These are phyloP conservation scores for Encarsia formosa DNA, from an alignment of 2,888 invertebrate species.

Conservation along the genomic window DNA sequence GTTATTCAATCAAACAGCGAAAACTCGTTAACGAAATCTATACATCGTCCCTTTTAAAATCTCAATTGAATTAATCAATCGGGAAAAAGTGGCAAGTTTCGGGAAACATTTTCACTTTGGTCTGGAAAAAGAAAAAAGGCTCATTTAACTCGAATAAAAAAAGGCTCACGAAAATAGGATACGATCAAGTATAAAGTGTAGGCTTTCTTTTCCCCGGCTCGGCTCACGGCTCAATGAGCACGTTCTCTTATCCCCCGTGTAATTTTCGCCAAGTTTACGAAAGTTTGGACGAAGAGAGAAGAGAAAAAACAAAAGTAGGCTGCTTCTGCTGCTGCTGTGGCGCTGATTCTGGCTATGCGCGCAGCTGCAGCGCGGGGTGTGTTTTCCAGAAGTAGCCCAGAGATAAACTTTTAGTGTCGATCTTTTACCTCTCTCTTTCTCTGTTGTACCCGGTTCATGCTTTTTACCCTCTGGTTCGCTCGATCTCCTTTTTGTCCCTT, in stretches of 20 bases:
- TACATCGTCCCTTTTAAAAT: no score
- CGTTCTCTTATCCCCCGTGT: conserved; percentile 28
- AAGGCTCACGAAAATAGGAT: no score
- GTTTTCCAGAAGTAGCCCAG: conserved; percentile 26
- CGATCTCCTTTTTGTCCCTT: no score
- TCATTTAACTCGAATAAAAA: no score
- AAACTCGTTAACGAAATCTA: no score
- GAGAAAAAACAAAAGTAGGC: not conserved
- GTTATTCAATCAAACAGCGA: no score
- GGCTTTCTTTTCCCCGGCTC: not conserved
- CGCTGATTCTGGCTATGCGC: conserved; percentile 13
- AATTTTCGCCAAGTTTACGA: conserved; percentile 37
- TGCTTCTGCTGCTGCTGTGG: not conserved
- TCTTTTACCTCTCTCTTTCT: conserved; percentile 12
- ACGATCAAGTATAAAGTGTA: conserved; percentile 19
- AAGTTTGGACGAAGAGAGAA: conserved; percentile 31
- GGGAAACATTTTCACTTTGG: no score
- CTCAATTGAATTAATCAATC: no score
- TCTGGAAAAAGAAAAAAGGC: no score
- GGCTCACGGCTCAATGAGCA: conserved; percentile 34
- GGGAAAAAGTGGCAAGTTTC: no score
- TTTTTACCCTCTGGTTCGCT: not conserved
- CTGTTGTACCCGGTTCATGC: not conserved
- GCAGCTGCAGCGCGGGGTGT: conserved; percentile 29
- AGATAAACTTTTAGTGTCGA: conserved; percentile 27